These are phyloP conservation scores for Pyrrhosoma nymphula DNA, from an alignment of 2,888 invertebrate genomes.

Conservation along the genomic window DNA sequence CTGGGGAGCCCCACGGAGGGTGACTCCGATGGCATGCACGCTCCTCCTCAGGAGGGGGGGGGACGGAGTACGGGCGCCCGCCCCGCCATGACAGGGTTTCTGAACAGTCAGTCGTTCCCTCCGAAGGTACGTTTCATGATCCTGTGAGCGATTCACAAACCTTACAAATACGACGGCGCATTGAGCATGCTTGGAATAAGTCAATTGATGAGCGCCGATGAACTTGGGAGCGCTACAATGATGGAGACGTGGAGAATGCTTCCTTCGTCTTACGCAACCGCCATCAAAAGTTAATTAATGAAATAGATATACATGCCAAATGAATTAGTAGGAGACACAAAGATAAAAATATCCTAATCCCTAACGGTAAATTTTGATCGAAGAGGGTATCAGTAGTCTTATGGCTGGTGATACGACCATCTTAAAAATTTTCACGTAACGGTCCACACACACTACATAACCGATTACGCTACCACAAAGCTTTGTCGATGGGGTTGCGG, in stretches of 20 bases:
- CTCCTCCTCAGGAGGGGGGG: neutral
- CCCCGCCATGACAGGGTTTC: neutral
- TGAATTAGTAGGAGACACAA: neutral
- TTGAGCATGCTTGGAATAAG: neutral
- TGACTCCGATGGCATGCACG: neutral
- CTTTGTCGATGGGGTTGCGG: slow-evolving; percentile 14
- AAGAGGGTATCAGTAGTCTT: neutral
- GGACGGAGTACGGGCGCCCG: neutral
- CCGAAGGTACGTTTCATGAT: neutral
- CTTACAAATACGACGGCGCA: neutral
- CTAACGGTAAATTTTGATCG: neutral
- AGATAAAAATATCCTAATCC: neutral
- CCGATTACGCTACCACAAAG: slow-evolving; percentile 2
- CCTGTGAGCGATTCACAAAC: neutral
- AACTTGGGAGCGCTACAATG: neutral
- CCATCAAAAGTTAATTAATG: neutral
- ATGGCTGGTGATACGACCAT: neutral
- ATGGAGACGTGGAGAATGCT: neutral
- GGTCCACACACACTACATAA: neutral
- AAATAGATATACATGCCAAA: neutral
- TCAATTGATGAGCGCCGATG: neutral
- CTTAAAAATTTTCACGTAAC: neutral
- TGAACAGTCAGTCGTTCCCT: neutral
- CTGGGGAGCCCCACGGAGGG: neutral
- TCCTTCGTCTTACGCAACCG: neutral